Base-by-base conservation (phyloP, 2,797 vertebrate species). In the Glossophaga mutica region DNA sequence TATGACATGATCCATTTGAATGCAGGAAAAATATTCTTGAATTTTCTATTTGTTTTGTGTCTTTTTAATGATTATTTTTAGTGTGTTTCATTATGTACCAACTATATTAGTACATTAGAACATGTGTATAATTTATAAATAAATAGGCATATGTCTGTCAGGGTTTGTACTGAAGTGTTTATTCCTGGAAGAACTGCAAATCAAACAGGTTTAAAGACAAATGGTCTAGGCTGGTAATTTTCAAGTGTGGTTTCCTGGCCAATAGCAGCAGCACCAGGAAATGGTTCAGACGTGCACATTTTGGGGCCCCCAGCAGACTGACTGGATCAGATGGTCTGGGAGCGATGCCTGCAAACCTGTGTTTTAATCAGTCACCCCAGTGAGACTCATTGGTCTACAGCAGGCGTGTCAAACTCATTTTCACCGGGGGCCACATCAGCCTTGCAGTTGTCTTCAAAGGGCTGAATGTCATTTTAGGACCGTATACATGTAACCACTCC, bases 41-140 rank as follows among this genome's bases (percentile, higher is more conserved):
- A 65, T 68, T 92, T 95, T 87, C 34, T 87, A 46, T 44, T 96
- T 88, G 39, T 6, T 93, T 83, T 34, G 22, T 74, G 7, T 87
- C 5, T 90, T 73, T 88, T 88, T 44, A 26, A 90, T 83, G 48
- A 46, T 84, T 46, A 73, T 34, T 90, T 84, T 67, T 77, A 73
- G 24, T 22, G 9, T 73, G 62, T 92, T 91, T 77, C 42, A 65
- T 76, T 18, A 21, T 29, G 9, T 73, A 50, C 39, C 32, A 16
- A 44, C 29, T 84, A 52, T 93, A 7, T 52, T 77, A 68, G 37
- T 67, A 22, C 21, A 55, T 55, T 83, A 37, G 26, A 94, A 83
- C 18, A 46, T 39, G 5, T 34, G 46, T 44, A 62, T 91, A 24
- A 79, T 74, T 46, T 79, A 48, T 68, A 92, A 83, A 76, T 94